Percentiles rank a stretch among this genome's conserved stretches.
Conservation (phyloP, 2,797 vertebrate genomes). For the Enteromius thamalakanensis region DNA sequence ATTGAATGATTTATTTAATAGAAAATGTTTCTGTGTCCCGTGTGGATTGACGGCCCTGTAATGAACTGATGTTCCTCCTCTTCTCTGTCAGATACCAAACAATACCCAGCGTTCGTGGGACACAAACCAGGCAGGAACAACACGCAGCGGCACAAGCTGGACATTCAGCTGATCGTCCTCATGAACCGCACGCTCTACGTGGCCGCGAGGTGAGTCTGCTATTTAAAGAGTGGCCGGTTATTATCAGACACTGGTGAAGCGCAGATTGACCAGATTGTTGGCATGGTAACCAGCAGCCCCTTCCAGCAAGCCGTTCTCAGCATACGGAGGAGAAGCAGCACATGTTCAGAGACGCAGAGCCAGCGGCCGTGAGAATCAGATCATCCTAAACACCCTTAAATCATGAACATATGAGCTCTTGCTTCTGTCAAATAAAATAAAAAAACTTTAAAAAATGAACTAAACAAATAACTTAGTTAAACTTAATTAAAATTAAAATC, state of each 20-base stretch:
- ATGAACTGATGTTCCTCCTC: not conserved
- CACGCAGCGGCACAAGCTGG: slow-evolving; percentile 95
- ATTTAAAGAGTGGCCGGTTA: not conserved
- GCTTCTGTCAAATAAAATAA: not conserved
- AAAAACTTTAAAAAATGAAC: no score
- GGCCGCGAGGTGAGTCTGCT: slow-evolving; percentile 88
- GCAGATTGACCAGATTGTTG: slow-evolving; percentile 19
- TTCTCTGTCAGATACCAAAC: slow-evolving; percentile 89
- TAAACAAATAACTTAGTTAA: no score
- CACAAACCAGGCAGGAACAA: slow-evolving; percentile 97
- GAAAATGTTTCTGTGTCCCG: not conserved
- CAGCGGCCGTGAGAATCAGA: not conserved
- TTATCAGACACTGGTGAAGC: not conserved
- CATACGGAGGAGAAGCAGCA: slow-evolving; percentile 4
- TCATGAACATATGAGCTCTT: not conserved
- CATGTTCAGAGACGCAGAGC: slow-evolving; percentile 15
- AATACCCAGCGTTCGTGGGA: slow-evolving; percentile 97
- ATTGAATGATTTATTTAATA: no score
- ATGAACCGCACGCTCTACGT: slow-evolving; percentile 95
- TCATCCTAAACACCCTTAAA: no score
- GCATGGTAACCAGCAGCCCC: slow-evolving; percentile 14
- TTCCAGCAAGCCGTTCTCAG: slow-evolving; percentile 11
- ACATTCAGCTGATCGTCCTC: slow-evolving; percentile 95
- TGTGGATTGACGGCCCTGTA: not conserved
- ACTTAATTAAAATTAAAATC: not conserved